Conservation (phyloP, 2,888 invertebrate genomes). For the Melolontha melolontha region DNA sequence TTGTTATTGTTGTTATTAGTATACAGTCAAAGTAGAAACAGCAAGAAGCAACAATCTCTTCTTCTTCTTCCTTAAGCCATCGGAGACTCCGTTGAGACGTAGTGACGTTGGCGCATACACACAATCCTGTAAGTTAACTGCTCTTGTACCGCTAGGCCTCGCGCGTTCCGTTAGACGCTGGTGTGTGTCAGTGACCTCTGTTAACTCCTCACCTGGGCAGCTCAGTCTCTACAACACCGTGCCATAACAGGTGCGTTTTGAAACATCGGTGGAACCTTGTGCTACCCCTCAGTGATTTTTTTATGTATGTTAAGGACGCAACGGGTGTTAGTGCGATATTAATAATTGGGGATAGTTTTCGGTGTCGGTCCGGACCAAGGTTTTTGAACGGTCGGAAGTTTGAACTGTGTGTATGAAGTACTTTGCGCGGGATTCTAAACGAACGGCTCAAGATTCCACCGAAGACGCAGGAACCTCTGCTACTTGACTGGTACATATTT, state of each 20-base stretch:
- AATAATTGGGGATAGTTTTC: conserved; percentile 25
- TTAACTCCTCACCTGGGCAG: conserved; percentile 64
- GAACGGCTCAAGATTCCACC: conserved; percentile 19
- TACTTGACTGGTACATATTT: conserved; percentile 3
- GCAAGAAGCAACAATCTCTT: conserved; percentile 2
- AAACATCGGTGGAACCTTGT: conserved; percentile 46
- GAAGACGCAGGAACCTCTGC: conserved; percentile 10
- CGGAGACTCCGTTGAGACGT: conserved; percentile 53
- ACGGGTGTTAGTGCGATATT: conserved; percentile 33
- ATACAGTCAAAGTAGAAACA: conserved; percentile 44
- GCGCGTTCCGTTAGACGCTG: conserved; percentile 62
- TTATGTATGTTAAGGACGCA: conserved; percentile 25
- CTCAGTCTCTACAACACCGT: conserved; percentile 63
- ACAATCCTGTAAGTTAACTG: conserved; percentile 66
- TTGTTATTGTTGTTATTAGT: conserved; percentile 8
- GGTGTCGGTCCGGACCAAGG: conserved; percentile 29
- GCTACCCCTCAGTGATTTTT: conserved; percentile 44
- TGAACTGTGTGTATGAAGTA: conserved; percentile 39
- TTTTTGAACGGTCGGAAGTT: conserved; percentile 13
- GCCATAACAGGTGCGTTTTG: conserved; percentile 64
- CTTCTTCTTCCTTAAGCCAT: conserved; percentile 20
- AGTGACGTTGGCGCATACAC: conserved; percentile 60
- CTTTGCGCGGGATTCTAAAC: conserved; percentile 30
- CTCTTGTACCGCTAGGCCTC: conserved; percentile 64
- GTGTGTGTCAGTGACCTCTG: conserved; percentile 65